A percentile compares a stretch with the other conserved stretches of the same genome.
These are phyloP conservation scores for Eremophila alpestris DNA, from an alignment of 2,797 vertebrate species.

Conservation along the genomic window DNA sequence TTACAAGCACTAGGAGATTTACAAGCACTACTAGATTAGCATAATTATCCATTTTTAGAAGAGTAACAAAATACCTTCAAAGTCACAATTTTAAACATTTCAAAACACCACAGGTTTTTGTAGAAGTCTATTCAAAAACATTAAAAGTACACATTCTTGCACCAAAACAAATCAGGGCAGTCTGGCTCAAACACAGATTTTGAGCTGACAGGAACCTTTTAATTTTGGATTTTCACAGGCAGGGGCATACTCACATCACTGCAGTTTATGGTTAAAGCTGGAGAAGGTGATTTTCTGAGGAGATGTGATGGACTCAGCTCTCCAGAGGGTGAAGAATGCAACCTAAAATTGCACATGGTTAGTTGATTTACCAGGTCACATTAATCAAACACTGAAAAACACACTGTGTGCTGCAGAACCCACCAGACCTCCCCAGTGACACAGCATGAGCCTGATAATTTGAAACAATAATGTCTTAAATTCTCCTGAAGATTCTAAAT, in stretches of 20 bases:
- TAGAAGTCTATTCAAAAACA: not conserved
- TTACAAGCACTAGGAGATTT: not conserved
- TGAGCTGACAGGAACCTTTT: not conserved
- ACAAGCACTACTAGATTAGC: not conserved
- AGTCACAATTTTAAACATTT: not conserved
- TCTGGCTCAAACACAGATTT: not conserved
- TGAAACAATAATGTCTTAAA: not conserved
- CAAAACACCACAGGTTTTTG: not conserved
- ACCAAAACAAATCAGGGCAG: not conserved
- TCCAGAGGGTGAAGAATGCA: slow-evolving; percentile 85
- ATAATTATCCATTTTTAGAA: not conserved
- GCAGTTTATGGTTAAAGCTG: slow-evolving; percentile 72
- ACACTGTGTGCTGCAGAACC: not conserved
- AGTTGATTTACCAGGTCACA: not conserved
- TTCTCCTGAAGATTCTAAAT: not conserved
- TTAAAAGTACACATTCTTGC: not conserved
- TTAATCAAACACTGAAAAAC: not conserved
- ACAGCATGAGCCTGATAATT: not conserved
- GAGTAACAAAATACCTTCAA: not conserved
- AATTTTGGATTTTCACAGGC: not conserved
- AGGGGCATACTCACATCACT: slow-evolving; percentile 57
- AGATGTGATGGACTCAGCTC: slow-evolving; percentile 83
- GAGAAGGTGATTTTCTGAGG: slow-evolving; percentile 80
- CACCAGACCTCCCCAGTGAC: not conserved
- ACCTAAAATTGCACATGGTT: slow-evolving; percentile 74